Evolutionary conservation across 1,140 invertebrate species (phyloP).

Genomic region (Drosophila paulistorum): DNA sequence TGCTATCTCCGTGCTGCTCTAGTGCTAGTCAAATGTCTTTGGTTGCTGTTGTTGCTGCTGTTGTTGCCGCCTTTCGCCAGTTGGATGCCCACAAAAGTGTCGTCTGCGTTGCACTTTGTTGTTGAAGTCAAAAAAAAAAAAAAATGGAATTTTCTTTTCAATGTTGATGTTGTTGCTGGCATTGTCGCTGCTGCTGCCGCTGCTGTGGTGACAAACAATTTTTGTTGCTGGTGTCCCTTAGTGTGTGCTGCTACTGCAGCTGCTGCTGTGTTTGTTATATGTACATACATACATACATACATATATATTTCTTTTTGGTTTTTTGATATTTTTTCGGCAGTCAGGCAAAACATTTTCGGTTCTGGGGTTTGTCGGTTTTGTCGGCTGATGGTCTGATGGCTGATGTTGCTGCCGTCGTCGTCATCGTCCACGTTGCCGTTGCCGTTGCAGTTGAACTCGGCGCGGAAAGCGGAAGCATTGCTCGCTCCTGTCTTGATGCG

Average conservation of each 20-base stretch:
- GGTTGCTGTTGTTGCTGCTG: conserved; percentile 31
- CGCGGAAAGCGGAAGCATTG: conserved; percentile 74
- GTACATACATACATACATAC: conserved; percentile 12
- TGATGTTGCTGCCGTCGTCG: conserved; percentile 72
- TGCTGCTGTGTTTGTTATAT: conserved; percentile 56
- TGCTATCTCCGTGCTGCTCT: conserved; percentile 20
- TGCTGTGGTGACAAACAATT: conserved; percentile 59
- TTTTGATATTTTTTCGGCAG: conserved; percentile 63
- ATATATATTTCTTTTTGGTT: conserved; percentile 32
- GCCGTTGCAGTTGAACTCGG: conserved; percentile 74
- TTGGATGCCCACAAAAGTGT: conserved; percentile 70
- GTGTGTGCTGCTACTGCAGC: conserved; percentile 27
- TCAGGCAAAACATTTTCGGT: conserved; percentile 72
- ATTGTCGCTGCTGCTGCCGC: conserved; percentile 27
- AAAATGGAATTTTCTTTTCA: conserved; percentile 46
- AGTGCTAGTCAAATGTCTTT: conserved; percentile 33
- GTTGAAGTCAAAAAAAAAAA: conserved; percentile 18
- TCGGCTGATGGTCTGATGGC: conserved; percentile 51
- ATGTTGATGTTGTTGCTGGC: conserved; percentile 31
- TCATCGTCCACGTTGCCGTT: conserved; percentile 48
- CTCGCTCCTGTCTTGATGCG: conserved; percentile 45
- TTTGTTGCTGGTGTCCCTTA: conserved; percentile 50
- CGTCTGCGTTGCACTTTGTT: conserved; percentile 59
- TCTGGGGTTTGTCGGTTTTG: conserved; percentile 49
- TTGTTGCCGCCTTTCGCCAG: conserved; percentile 63